Evolutionary conservation across 1,140 invertebrate species (phyloP).

Genomic region (Eriosoma lanigerum): DNA sequence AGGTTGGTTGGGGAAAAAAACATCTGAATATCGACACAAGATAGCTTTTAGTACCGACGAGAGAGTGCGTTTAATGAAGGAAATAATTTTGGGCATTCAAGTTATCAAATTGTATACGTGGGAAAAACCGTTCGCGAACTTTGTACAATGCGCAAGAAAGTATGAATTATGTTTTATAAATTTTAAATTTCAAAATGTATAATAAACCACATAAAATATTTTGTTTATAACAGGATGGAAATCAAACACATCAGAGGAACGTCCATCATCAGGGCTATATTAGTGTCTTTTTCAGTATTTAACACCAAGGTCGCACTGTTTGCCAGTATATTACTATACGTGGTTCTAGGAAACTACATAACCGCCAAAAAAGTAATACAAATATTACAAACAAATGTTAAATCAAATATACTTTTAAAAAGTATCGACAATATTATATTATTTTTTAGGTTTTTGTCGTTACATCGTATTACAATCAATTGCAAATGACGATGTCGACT

Average conservation of each 20-base stretch:
- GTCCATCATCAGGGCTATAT: conserved; percentile 70
- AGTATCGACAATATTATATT: no score
- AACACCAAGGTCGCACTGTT: conserved; percentile 76
- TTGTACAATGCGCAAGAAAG: conserved; percentile 65
- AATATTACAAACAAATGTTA: no score
- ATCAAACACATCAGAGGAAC: conserved; percentile 68
- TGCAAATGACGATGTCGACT: conserved; percentile 65
- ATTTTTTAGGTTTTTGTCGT: conserved; percentile 9
- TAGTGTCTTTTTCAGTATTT: conserved; percentile 73
- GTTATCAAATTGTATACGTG: conserved; percentile 92
- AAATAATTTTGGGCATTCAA: conserved; percentile 84
- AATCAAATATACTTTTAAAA: no score
- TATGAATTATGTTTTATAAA: conserved; percentile 68
- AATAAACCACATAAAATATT: background rate
- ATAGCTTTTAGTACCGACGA: conserved; percentile 78
- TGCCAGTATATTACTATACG: conserved; percentile 74
- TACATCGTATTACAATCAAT: conserved; percentile 68
- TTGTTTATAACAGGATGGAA: conserved; percentile 58
- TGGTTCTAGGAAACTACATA: conserved; percentile 69
- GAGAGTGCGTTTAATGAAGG: conserved; percentile 82
- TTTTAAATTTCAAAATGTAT: conserved; percentile 68
- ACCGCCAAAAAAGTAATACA: conserved; percentile 75
- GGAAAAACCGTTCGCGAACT: conserved; percentile 74
- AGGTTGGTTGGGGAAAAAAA: conserved; percentile 73
- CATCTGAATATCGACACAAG: conserved; percentile 66